Conservation (phyloP, 2,888 invertebrate genomes). For the Hyppa rectilinea region DNA sequence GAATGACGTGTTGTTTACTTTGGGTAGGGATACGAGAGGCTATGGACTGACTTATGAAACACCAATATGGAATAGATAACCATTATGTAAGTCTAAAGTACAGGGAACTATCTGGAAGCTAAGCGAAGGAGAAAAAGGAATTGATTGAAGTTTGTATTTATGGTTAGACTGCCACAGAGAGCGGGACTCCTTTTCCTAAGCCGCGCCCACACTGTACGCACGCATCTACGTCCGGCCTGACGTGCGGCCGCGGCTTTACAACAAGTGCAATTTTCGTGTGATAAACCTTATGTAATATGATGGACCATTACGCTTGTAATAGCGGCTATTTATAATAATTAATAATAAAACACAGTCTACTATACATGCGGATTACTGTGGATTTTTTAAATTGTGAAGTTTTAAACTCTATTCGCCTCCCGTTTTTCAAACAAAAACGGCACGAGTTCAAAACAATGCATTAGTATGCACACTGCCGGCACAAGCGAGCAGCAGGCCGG, state of each 20-base stretch:
- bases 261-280: slow-evolving; percentile 58
- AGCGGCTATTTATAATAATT: slow-evolving; percentile 27
- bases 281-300: slow-evolving; percentile 27
- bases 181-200: slow-evolving; percentile 11
- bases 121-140: slow-evolving; percentile 9
- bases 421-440: slow-evolving; percentile 38
- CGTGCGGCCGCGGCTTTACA: slow-evolving; percentile 24
- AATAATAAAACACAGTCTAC: slow-evolving; percentile 25
- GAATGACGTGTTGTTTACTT: slow-evolving; percentile 4
- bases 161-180: slow-evolving; percentile 15
- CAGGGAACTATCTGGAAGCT: slow-evolving; percentile 24
- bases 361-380: slow-evolving; percentile 37
- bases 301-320: slow-evolving; percentile 55
- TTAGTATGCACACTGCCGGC: too few relatives aligned
- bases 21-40: slow-evolving; percentile 5
- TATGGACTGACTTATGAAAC: slow-evolving; percentile 22
- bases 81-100: neutral
- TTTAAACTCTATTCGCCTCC: slow-evolving; percentile 35
- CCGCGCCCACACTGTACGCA: slow-evolving; percentile 7
- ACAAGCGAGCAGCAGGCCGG: too few relatives aligned
- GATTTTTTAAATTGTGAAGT: slow-evolving; percentile 35
- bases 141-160: slow-evolving; percentile 17
- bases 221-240: neutral
- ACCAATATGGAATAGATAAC: neutral
- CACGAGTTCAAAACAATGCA: slow-evolving; percentile 23